Base-by-base conservation (phyloP, 2,888 invertebrate species). In the Catocala nupta region DNA sequence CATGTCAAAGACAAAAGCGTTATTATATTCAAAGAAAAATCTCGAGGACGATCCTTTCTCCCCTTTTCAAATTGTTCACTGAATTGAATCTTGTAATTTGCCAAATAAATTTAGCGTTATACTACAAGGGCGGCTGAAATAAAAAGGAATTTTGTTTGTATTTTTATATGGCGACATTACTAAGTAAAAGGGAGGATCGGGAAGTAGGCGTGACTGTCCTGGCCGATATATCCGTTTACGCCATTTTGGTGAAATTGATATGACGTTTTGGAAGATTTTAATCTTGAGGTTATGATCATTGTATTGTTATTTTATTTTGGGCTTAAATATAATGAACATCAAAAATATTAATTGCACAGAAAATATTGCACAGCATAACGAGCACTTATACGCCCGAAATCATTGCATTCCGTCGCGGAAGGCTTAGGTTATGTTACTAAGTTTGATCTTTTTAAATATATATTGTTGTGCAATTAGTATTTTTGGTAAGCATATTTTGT, bases 41-140 rank as follows among this genome's bases (percentile, higher is more conserved):
- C 50, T 64, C 45, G 44, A 57, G 49, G 47, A 53, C 55, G 34
- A 16, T 7, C 33, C 51, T 36, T 16, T 42, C 65, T 65, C 61
- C 55, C 68, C 63, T 58, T 68, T 67, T 58, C 53, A 70, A 68
- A 71, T 71, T 71, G 65, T 71, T 81, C 71, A 70, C 61, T 67
- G 73, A 75, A 80, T 82, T 75, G 77, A 64, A 59, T 70, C 71
- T 59, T 66, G 75, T 77, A 78, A 82, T 81, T 82, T 80, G 77
- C 70, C 75, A 77, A 81, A 80, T 78, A 80, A 78, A 81, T 78
- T 76, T 68, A 66, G 56, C 65, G 67, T 68, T 67, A 68, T 63
- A 56, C 63, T 64, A 48, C 12, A 51, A 70, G 65, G 57, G 64
- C 63, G 64, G 59, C 16, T 59, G 49, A 47, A 63, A 61, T 63